Base-by-base conservation (phyloP, 2,113 vertebrate genomes). In the Corythoichthys haematopterus region DNA sequence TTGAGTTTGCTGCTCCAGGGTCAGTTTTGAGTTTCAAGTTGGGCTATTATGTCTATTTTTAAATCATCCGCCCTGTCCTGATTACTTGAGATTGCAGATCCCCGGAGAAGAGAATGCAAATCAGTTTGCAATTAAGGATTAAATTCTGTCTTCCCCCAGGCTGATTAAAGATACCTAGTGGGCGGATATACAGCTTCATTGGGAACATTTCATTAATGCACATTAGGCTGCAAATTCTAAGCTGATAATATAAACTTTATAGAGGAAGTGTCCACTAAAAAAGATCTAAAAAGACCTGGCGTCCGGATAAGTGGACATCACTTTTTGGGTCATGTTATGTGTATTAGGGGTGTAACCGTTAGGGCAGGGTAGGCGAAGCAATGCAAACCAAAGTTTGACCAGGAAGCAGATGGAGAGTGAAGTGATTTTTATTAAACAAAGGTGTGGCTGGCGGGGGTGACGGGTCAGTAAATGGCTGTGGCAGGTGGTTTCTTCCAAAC, bases 21-120 rank as follows among this genome's bases (percentile, higher is more conserved):
- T 77, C 74, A 80, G 61, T 68, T 53, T 65, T 57, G 67, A 80
- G 11, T 57, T 57, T 57, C 33, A 3, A 57, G 60, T 62, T 62
- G 40, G 10, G 45, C 11, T 28, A 33, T 46, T 62, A 38, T 43
- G 43, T 62, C 60, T 62, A 46, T 62, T 13, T 62, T 62, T 33
- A 46, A 62, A 62, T 62, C 60, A 46, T 46, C 40, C 40, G 28
- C 12, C 40, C 20, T 14, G 40, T 62, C 40, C 60, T 45, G 43
- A 46, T 62, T 62, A 62, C 43, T 62, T 20, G 40, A 46, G 60
- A 46, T 62, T 62, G 60, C 60, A 33, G 20, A 13, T 62, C 60
- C 60, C 60, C 20, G 20, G 60, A 62, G 60, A 60, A 3, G 37
- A 46, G 60, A 62, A 28, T 62, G 60, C 60, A 62, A 62, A 62